Evolutionary conservation across 2,797 vertebrate genomes (phyloP).

Genomic region (Manis pentadactyla): DNA sequence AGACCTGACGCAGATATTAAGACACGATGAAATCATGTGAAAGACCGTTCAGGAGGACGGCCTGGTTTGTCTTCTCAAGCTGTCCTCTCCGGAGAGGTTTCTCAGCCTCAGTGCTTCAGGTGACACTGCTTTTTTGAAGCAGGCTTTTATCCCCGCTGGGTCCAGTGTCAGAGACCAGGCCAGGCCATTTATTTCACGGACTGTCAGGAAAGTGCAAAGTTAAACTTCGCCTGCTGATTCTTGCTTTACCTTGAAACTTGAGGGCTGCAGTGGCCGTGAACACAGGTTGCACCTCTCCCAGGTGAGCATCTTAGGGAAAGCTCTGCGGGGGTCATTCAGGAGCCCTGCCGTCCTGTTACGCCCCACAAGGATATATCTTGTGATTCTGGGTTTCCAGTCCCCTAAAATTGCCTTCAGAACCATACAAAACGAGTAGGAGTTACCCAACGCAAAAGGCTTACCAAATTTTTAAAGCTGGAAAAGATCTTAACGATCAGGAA

Average conservation of each 20-base stretch:
- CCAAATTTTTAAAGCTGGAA: not conserved
- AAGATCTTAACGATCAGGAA: not conserved
- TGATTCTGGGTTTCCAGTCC: not conserved
- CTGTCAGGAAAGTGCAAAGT: not conserved
- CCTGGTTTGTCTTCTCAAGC: not conserved
- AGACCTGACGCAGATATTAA: not conserved
- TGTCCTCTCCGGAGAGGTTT: not conserved
- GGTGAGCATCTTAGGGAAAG: not conserved
- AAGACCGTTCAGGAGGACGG: not conserved
- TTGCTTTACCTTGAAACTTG: not conserved
- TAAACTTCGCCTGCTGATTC: not conserved
- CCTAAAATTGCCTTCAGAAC: not conserved
- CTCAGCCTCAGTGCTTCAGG: not conserved
- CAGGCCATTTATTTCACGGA: slow-evolving; percentile 3
- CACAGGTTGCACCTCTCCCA: not conserved
- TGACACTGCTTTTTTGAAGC: not conserved
- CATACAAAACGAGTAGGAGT: not conserved
- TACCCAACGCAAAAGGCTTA: not conserved
- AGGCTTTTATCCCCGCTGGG: slow-evolving; percentile 16
- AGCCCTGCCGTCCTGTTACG: not conserved
- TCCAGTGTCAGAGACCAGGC: not conserved
- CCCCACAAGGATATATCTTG: not conserved
- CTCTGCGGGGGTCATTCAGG: not conserved
- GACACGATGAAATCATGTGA: not conserved
- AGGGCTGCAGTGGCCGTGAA: not conserved